These are phyloP conservation scores for Cheilosia pagana DNA, from an alignment of 2,888 invertebrate species.

Conservation along the genomic window DNA sequence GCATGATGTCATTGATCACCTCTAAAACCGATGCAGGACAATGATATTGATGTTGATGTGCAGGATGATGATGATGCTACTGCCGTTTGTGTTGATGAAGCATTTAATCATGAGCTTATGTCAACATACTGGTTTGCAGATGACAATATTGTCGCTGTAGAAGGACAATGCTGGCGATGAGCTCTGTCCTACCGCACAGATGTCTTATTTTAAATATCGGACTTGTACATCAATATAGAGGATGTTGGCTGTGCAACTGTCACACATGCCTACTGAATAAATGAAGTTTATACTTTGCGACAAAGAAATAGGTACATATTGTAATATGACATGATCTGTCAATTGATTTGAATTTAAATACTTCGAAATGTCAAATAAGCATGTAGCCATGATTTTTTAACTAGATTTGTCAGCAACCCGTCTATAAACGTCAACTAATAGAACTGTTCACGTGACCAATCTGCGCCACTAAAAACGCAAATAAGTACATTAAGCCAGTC, in stretches of 20 bases:
- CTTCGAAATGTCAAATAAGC: no score
- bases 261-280: background rate
- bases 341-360: no score
- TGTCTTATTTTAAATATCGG: slow-evolving; percentile 54
- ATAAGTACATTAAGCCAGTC: no score
- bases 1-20: slow-evolving; percentile 74
- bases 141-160: slow-evolving; percentile 48
- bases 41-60: slow-evolving; percentile 61
- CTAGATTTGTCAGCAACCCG: no score
- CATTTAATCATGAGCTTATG: slow-evolving; percentile 73
- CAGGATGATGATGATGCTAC: slow-evolving; percentile 29
- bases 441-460: no score
- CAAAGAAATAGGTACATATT: slow-evolving; percentile 5
- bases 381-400: no score
- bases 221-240: slow-evolving; percentile 32
- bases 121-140: slow-evolving; percentile 65
- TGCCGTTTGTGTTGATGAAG: slow-evolving; percentile 63
- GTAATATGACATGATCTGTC: no score
- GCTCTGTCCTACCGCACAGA: slow-evolving; percentile 27
- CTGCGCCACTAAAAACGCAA: no score
- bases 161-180: slow-evolving; percentile 42
- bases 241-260: slow-evolving; percentile 12
- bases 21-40: slow-evolving; percentile 66
- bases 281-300: slow-evolving; percentile 12
- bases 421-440: no score